Base-by-base conservation (phyloP, 2,113 vertebrate genomes). In the Meriones unguiculatus region DNA sequence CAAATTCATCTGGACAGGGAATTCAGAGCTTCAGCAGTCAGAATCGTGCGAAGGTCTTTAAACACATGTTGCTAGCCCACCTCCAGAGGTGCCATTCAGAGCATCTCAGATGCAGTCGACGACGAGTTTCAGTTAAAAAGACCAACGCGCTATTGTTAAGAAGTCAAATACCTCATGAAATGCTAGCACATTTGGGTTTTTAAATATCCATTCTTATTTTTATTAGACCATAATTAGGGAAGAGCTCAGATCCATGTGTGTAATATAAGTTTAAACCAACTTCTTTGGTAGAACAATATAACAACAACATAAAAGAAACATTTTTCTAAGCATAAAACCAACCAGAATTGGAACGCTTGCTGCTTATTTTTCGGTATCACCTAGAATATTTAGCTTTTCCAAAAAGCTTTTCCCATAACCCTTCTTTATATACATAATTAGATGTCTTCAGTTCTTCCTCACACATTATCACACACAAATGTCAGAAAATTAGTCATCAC, bases 191-290 rank as follows among this genome's bases (percentile, higher is more conserved):
- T 2, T 52, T 25, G 93, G 4, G 1, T 28, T 82, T 93, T 41
- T 59, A 20, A 57, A 13, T 94, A 35, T 5, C 18, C 4, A 28
- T 65, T 15, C 20, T 82, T 93, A 64, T 91, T 87, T 81, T 77
- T 64, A 62, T 85, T 84, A 87, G 10, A 70, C 52, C 87, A 73
- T 65, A 92, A 38, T 88, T 62, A 92, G 25, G 41, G 9, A 1
- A 20, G 75, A 35, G 0, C 25, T 13, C 2, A 7, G 64, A 50
- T 38, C 14, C 13, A 30, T n/a, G 4, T 2, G 65, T 5, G 80
- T 73, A 82, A 73, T 30, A 82, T 73, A 93, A 64, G n/a, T 57
- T 85, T 89, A 50, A 15, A n/a, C 86, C 13, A 88, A 5, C 2
- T 84, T 77, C 3, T 7, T 73, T 86, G 41, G 7, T 28, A 28